A percentile compares a stretch with the other conserved stretches of the same genome.
Evolutionary conservation across 2,888 invertebrate species (phyloP).

Genomic region (Amiota communis): DNA sequence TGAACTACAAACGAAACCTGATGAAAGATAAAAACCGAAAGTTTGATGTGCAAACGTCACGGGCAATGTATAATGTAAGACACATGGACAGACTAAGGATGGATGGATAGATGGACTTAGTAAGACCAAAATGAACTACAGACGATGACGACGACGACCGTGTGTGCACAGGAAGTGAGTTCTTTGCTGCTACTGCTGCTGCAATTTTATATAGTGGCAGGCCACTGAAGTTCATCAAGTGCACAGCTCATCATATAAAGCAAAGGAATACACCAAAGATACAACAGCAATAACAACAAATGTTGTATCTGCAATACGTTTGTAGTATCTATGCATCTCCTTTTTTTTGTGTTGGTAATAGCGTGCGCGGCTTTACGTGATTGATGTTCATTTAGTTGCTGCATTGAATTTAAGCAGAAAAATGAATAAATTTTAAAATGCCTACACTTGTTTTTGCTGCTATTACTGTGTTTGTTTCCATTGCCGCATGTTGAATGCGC

Average conservation of each 20-base stretch:
- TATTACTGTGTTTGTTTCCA: conserved; percentile 8
- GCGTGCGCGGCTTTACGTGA: conserved; percentile 60
- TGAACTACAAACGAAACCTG: conserved; percentile 39
- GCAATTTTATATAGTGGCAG: not conserved
- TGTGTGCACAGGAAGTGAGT: conserved; percentile 4
- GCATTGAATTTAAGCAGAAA: conserved; percentile 68
- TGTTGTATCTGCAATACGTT: not conserved
- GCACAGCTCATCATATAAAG: not conserved
- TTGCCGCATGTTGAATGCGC: not conserved
- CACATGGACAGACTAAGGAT: not conserved
- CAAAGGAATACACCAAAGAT: too few relatives aligned
- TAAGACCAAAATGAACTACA: not conserved
- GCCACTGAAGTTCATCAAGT: conserved; percentile 23
- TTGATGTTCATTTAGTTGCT: conserved; percentile 69
- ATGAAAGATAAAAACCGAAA: conserved; percentile 66
- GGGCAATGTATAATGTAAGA: conserved; percentile 6
- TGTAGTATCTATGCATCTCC: not conserved
- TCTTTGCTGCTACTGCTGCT: not conserved
- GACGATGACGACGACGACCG: not conserved
- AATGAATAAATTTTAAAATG: conserved; percentile 65
- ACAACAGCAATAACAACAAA: too few relatives aligned
- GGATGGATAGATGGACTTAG: conserved; percentile 15
- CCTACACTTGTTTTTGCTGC: not conserved
- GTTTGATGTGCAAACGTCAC: conserved; percentile 62
- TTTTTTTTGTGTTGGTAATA: not conserved